Evolutionary conservation across 2,888 invertebrate species (phyloP).

Genomic region (Sclerodermus sp.): DNA sequence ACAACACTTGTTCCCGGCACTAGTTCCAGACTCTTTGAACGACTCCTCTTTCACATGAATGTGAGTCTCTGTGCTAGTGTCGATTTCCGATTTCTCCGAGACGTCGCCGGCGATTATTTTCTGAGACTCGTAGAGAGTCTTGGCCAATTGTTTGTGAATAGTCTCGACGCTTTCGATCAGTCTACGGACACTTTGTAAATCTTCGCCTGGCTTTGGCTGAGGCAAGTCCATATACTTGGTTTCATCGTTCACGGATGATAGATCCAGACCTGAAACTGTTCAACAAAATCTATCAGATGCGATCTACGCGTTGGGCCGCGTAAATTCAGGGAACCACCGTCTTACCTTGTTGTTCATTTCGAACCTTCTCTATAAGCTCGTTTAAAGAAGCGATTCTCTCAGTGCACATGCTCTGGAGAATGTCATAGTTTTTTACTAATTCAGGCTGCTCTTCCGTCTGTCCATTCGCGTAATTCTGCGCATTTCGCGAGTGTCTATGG

Average conservation of each 20-base stretch:
- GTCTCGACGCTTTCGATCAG: constrained; percentile 46
- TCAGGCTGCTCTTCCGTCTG: constrained; percentile 33
- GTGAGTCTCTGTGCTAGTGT: background rate
- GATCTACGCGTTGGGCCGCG: background rate
- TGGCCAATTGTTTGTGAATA: constrained; percentile 42
- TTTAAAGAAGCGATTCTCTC: constrained; percentile 63
- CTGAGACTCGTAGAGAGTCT: constrained; percentile 43
- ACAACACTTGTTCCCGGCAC: constrained; percentile 6
- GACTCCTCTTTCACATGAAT: constrained; percentile 4
- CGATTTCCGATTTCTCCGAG: background rate
- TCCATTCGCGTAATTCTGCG: constrained; percentile 27
- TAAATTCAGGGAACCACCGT: background rate
- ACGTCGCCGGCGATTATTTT: constrained; percentile 34
- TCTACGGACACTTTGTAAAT: constrained; percentile 34
- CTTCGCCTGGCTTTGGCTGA: constrained; percentile 19
- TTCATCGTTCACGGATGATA: constrained; percentile 36
- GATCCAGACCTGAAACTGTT: constrained; percentile 35
- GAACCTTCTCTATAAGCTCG: constrained; percentile 63
- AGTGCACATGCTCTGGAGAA: constrained; percentile 62
- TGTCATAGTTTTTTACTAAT: constrained; percentile 56
- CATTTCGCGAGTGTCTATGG: constrained; percentile 32
- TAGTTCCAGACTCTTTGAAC: constrained; percentile 18
- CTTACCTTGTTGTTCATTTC: constrained; percentile 58
- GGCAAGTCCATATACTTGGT: constrained; percentile 39
- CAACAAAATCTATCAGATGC: constrained; percentile 1